phyloP scores from a whole-genome alignment of 2,113 vertebrate species.

The Pelobates fuscus region DNA sequence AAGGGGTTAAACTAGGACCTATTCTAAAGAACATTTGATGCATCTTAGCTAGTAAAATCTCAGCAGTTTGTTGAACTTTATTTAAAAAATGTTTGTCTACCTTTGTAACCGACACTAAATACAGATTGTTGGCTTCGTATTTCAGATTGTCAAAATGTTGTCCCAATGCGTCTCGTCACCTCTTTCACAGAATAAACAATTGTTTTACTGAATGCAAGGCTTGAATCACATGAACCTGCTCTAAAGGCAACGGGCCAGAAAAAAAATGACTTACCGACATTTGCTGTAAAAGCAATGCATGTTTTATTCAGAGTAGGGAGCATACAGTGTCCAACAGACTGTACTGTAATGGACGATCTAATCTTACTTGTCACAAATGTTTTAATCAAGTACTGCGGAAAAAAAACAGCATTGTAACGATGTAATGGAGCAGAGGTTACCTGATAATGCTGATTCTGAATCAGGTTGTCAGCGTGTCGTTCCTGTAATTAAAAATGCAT shows the following conservation, averaged over 20 bases:
- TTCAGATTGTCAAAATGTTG: background rate
- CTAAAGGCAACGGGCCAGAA: conserved; percentile 7
- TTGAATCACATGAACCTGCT: background rate
- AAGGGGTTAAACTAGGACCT: no score
- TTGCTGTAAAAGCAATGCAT: conserved; percentile 24
- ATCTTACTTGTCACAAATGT: background rate
- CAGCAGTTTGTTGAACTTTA: no score
- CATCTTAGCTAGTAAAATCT: no score
- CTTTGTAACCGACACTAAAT: no score
- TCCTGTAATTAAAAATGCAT: conserved; percentile 75
- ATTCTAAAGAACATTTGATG: no score
- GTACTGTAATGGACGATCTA: conserved; percentile 7
- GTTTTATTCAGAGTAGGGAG: conserved; percentile 44
- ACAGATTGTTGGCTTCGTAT: background rate
- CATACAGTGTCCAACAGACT: conserved; percentile 24
- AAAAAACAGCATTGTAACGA: conserved; percentile 19
- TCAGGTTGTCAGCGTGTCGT: conserved; percentile 88
- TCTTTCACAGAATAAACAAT: background rate
- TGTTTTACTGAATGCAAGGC: conserved; percentile 12
- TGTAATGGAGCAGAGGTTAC: conserved; percentile 60
- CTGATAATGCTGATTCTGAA: conserved; percentile 96
- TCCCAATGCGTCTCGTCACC: background rate
- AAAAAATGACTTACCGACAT: background rate
- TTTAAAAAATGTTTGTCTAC: no score
- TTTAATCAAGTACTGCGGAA: conserved; percentile 27